Evolutionary conservation across 2,113 vertebrate species (phyloP).

Genomic region (Setophaga coronata): DNA sequence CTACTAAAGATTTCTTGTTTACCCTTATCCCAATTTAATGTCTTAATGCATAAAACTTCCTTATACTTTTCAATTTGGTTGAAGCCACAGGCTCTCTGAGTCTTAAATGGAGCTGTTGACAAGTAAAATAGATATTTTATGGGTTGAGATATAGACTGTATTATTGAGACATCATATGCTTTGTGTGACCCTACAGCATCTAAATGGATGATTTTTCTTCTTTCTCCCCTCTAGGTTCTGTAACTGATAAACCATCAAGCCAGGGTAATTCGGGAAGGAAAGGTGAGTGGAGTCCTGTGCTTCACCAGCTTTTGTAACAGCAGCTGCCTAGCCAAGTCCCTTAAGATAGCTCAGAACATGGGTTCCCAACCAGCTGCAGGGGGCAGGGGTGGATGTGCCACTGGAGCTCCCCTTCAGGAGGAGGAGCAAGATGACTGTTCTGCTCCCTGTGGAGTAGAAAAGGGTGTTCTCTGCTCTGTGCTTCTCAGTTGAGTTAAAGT

Average conservation of each 20-base stretch:
- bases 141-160: background rate
- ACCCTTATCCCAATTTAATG: background rate
- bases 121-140: background rate
- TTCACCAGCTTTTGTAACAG: conserved; percentile 6
- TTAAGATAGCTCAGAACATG: background rate
- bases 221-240: conserved; percentile 81
- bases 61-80: background rate
- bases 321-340: background rate
- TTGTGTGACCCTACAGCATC: background rate
- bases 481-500: background rate
- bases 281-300: conserved; percentile 91
- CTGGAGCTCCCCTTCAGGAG: background rate
- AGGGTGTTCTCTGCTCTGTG: background rate
- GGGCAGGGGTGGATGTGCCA: background rate
- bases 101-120: background rate
- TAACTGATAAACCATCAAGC: conserved; percentile 92
- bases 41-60: background rate
- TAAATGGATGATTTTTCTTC: conserved; percentile 2
- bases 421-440: background rate
- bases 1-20: conserved; percentile 6
- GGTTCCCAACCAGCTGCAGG: background rate
- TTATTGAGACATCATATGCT: background rate
- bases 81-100: background rate
- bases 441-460: background rate
- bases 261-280: conserved; percentile 92